Evolutionary conservation across 2,888 invertebrate species (phyloP).

Genomic region (Cantharis lateralis): DNA sequence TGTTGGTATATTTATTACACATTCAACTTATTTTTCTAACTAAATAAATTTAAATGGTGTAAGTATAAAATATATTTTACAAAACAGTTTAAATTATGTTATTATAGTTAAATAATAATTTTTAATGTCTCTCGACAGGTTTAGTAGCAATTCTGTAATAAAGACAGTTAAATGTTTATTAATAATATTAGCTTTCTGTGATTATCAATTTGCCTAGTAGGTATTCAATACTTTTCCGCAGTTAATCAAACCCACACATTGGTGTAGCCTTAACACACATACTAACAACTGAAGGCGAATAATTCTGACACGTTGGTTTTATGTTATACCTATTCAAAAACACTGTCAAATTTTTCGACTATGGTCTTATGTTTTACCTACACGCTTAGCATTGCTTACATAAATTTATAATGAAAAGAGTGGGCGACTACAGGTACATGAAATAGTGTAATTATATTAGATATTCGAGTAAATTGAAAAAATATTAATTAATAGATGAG

Average conservation of each 20-base stretch:
- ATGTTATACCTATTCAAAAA: slow-evolving; percentile 7
- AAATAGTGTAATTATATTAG: not conserved
- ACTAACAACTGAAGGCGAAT: slow-evolving; percentile 16
- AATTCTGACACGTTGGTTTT: slow-evolving; percentile 7
- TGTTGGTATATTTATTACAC: too few species aligned
- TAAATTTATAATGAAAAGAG: not conserved
- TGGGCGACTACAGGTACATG: not conserved
- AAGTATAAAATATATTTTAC: not conserved
- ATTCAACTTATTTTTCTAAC: not conserved
- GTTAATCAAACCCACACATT: slow-evolving; percentile 9
- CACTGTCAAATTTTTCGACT: slow-evolving; percentile 13
- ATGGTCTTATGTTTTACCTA: not conserved
- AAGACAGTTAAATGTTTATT: not conserved
- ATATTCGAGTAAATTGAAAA: not conserved
- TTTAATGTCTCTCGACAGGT: not conserved
- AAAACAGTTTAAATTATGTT: not conserved
- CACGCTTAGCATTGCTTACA: not conserved
- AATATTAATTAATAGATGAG: not conserved
- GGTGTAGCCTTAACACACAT: slow-evolving; percentile 16
- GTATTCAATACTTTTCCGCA: not conserved
- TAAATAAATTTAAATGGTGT: not conserved
- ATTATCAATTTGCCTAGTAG: not conserved
- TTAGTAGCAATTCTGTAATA: not conserved
- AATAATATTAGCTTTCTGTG: not conserved
- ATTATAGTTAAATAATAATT: not conserved